A percentile compares a stretch with the other conserved stretches of the same genome.
Evolutionary conservation across 2,797 vertebrate genomes (phyloP).

Genomic region (Fundulus diaphanus): DNA sequence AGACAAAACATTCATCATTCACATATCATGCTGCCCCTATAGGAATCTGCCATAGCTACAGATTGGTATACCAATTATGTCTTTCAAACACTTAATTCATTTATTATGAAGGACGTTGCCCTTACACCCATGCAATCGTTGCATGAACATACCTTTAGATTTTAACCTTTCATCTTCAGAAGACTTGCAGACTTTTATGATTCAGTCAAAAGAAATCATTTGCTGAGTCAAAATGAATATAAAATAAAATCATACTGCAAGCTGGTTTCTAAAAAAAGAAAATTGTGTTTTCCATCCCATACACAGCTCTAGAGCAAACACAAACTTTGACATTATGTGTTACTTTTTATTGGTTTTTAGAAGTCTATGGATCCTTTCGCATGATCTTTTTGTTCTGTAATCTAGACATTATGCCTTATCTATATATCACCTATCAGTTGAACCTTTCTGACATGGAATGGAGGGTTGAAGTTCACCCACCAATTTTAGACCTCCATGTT

Average conservation of each 20-base stretch:
- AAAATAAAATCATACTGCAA: too few relatives aligned
- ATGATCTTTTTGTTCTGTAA: too few relatives aligned
- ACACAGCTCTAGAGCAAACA: too few relatives aligned
- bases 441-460: too few relatives aligned
- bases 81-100: constrained; percentile 64
- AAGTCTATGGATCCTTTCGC: too few relatives aligned
- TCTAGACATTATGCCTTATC: too few relatives aligned
- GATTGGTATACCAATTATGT: constrained; percentile 64
- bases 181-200: not conserved
- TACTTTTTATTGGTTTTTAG: too few relatives aligned
- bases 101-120: constrained; percentile 58
- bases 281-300: too few relatives aligned
- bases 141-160: not conserved
- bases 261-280: not conserved
- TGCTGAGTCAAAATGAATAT: not conserved
- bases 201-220: not conserved
- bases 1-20: constrained; percentile 51
- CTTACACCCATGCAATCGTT: constrained; percentile 55
- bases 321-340: too few relatives aligned
- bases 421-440: too few relatives aligned
- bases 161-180: not conserved
- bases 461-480: too few relatives aligned
- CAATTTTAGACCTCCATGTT: too few relatives aligned
- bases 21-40: constrained; percentile 29
- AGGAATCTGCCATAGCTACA: constrained; percentile 44